Conservation (phyloP, 37 sponge, comb jelly and placozoan genomes). For the Tethya wilhelma region DNA sequence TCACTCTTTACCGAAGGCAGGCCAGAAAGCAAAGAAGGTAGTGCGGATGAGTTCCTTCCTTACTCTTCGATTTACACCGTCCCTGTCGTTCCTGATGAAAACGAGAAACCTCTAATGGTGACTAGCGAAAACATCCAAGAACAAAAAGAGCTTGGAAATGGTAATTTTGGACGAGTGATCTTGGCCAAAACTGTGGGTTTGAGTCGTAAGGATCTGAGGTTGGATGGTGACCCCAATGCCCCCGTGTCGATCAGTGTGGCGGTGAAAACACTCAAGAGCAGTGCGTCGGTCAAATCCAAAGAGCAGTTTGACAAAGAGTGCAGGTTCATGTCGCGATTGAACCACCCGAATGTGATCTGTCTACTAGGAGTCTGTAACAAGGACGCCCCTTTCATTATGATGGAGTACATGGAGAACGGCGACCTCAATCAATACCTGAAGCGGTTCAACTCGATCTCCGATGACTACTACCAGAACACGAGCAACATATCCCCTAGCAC, state of each 20-base stretch:
- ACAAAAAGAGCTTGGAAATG: conserved; percentile 47
- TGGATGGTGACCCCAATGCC: conserved; percentile 35
- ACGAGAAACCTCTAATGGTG: conserved; percentile 12
- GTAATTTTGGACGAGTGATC: conserved; percentile 70
- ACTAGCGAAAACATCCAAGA: conserved; percentile 23
- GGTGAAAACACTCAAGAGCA: conserved; percentile 51
- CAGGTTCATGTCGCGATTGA: conserved; percentile 66
- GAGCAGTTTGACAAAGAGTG: conserved; percentile 60
- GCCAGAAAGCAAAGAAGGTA: background rate
- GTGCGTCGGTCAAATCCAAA: background rate
- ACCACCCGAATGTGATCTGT: conserved; percentile 60
- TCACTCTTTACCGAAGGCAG: background rate
- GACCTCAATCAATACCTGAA: conserved; percentile 71
- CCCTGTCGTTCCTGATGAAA: background rate
- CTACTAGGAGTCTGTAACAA: conserved; percentile 57
- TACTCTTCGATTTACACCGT: conserved; percentile 36
- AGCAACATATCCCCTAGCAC: conserved; percentile 10
- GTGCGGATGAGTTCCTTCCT: background rate
- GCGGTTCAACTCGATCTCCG: conserved; percentile 10
- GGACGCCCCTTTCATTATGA: conserved; percentile 55
- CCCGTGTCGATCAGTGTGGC: conserved; percentile 49
- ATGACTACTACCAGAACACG: background rate
- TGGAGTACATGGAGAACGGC: conserved; percentile 78
- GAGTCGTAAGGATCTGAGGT: conserved; percentile 46
- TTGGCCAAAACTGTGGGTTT: conserved; percentile 52